Conservation (phyloP, 2,113 vertebrate species). For the Aphelocoma coerulescens region DNA sequence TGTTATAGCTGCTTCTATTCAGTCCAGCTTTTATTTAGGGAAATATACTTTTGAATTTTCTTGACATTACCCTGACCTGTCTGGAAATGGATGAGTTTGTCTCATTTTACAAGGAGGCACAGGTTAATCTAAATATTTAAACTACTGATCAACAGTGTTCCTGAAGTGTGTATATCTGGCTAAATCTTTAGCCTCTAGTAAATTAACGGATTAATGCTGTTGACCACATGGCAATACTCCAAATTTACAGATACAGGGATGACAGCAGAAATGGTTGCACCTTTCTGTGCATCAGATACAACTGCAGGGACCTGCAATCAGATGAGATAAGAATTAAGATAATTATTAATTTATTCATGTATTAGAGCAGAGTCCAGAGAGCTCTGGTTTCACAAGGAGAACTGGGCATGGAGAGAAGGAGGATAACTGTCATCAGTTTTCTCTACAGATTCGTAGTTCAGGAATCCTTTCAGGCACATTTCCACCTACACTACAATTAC, state of each 20-base stretch:
- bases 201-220: neutral
- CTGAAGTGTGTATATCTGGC: neutral
- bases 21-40: neutral
- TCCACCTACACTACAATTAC: neutral
- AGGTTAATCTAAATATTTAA: conserved; percentile 21
- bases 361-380: neutral
- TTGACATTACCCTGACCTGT: neutral
- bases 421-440: neutral
- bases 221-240: neutral
- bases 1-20: neutral
- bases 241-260: neutral
- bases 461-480: neutral
- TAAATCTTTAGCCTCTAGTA: neutral
- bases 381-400: neutral
- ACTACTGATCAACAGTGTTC: neutral
- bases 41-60: neutral
- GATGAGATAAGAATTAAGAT: neutral
- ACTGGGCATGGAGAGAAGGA: neutral
- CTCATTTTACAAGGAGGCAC: neutral
- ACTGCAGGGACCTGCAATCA: neutral
- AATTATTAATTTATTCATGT: neutral
- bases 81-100: neutral
- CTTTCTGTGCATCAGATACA: neutral
- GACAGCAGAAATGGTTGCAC: neutral
- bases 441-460: neutral